These are phyloP conservation scores for Syrmaticus mikado DNA, from an alignment of 2,113 vertebrate genomes.

Conservation along the genomic window DNA sequence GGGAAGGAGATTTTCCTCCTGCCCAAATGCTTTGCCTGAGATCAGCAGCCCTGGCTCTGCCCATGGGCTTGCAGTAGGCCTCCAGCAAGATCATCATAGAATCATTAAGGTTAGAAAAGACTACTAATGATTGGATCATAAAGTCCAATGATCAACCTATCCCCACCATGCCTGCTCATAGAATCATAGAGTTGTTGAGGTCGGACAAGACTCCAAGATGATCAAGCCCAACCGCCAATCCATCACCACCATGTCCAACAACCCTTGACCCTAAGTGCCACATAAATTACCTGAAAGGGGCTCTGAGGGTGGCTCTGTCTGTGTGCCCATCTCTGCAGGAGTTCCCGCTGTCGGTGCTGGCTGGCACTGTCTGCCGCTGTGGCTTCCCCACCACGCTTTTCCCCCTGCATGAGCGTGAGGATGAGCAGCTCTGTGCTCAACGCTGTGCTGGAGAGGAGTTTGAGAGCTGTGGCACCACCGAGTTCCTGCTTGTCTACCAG, in stretches of 20 bases:
- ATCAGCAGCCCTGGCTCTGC: background rate
- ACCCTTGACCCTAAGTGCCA: no score
- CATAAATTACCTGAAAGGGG: background rate
- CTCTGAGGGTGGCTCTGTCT: background rate
- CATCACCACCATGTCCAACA: no score
- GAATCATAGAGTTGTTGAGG: no score
- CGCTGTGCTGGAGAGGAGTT: conserved; percentile 90
- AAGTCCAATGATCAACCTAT: no score
- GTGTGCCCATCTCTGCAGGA: conserved; percentile 76
- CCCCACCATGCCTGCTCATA: no score
- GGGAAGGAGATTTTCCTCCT: background rate
- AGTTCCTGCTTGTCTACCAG: conserved; percentile 95
- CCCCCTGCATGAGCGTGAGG: conserved; percentile 90
- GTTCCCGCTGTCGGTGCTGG: conserved; percentile 88
- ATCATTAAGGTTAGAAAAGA: no score
- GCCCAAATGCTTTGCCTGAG: no score
- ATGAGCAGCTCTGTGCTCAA: conserved; percentile 90
- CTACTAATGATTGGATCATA: no score
- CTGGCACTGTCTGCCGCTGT: conserved; percentile 87
- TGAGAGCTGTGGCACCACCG: conserved; percentile 89
- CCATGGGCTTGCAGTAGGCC: background rate
- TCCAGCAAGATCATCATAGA: no score
- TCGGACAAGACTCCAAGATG: no score
- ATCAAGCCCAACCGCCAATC: no score
- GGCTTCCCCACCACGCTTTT: conserved; percentile 93